Base-by-base conservation (phyloP, 2,797 vertebrate genomes). In the Simalia tracyae region DNA sequence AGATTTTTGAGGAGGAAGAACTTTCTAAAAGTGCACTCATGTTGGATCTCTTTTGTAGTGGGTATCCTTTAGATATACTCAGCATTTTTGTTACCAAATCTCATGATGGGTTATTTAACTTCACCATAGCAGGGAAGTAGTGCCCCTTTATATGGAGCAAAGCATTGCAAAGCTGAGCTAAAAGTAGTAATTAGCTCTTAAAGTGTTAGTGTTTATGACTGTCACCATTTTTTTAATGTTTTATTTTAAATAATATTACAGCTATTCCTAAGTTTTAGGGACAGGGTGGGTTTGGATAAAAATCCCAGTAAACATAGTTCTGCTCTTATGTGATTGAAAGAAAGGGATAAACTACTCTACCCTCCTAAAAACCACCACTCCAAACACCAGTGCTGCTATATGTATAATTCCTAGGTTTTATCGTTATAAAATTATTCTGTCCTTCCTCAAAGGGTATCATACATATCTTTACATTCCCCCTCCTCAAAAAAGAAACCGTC, bases 161-260 rank as follows among this genome's bases (percentile, higher is more conserved):
- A 84, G 36, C 17, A 22, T 31, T 54, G 57, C 10, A 60, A 42
- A 81, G 50, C 28, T 63, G 57, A 7, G 22, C 17, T 56, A 86
- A 57, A 57, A 9, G 26, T 14, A 54, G 24, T 87, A 54, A 24
- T 61, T 60, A 61, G 54, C 63, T 91, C n/a, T 91, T 24, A 46
- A 68, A 76, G 12, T 91, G 54, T 54, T 84, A n/a, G 12, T 64
- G 42, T 88, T 91, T 88, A 28, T 81, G 36, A 56, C 19, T 12
- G 61, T 63, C 63, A 88, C 88, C 42, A 61, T 88, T 86, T 85
- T 42, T 76, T 88, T 84, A 84, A 90, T 64, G 46, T 84, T 88
- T 31, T 89, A 22, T 56, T 89, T 85, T 66, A 66, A 92, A 66
- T 90, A 84, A 61, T 84, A 60, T 89, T 89, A 76, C 60, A 92